Percentiles rank a stretch among this genome's conserved stretches.
Evolutionary conservation across 2,888 invertebrate genomes (phyloP).

Genomic region (Altica lythri): DNA sequence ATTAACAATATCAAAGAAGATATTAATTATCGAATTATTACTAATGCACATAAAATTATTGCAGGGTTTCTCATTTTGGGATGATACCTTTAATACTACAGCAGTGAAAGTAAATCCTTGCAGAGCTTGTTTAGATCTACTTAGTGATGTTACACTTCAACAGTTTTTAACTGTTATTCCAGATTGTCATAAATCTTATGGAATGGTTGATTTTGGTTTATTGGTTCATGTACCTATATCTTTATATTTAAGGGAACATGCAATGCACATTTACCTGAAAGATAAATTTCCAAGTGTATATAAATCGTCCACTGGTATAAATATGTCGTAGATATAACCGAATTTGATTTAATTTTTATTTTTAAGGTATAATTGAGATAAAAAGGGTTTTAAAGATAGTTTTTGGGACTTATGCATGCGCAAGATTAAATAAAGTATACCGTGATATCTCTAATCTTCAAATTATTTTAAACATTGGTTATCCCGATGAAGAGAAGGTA

Average conservation of each 20-base stretch:
- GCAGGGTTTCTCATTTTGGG: too few relatives aligned
- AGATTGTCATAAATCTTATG: conserved; percentile 63
- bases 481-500: conserved; percentile 59
- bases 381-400: conserved; percentile 32
- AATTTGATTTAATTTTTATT: too few relatives aligned
- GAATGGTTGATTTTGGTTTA: conserved; percentile 68
- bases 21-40: too few relatives aligned
- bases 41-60: too few relatives aligned
- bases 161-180: conserved; percentile 61
- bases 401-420: conserved; percentile 2
- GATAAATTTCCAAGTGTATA: conserved; percentile 62
- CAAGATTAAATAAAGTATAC: conserved; percentile 34
- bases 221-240: conserved; percentile 74
- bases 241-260: conserved; percentile 69
- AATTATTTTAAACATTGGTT: conserved; percentile 65
- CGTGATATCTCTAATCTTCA: conserved; percentile 64
- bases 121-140: conserved; percentile 72
- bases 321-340: too few relatives aligned
- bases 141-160: conserved; percentile 63
- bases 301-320: too few relatives aligned
- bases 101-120: conserved; percentile 64
- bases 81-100: conserved; percentile 48
- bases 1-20: too few relatives aligned
- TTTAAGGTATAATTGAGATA: conserved; percentile 48
- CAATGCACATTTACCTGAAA: conserved; percentile 64